phyloP scores from a whole-genome alignment of 2,888 invertebrate genomes.

The Calameuta filiformis region DNA sequence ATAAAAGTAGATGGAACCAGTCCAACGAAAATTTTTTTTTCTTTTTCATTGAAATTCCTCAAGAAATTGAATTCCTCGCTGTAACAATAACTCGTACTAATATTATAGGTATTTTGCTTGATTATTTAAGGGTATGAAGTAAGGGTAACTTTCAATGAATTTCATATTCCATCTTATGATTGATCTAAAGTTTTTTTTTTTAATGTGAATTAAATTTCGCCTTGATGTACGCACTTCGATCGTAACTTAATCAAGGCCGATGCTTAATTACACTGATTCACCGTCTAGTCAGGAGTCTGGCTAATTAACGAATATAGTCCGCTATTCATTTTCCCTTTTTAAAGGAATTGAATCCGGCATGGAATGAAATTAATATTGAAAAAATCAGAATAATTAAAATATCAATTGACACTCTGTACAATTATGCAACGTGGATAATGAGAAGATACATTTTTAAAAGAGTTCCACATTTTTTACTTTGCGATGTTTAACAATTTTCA shows the following conservation, averaged over 20 bases:
- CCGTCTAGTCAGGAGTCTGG: not conserved
- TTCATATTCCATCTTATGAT: not conserved
- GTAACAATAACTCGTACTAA: not conserved
- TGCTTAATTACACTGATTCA: not conserved
- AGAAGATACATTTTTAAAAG: no score
- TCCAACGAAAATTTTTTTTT: not conserved
- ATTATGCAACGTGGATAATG: not conserved
- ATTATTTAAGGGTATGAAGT: not conserved
- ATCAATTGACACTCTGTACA: not conserved
- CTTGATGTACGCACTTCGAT: no score
- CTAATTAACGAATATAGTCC: no score
- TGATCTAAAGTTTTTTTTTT: not conserved
- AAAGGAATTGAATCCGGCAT: not conserved
- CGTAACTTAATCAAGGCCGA: not conserved
- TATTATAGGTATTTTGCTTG: not conserved
- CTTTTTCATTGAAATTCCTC: not conserved
- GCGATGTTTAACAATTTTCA: not conserved
- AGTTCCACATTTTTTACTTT: no score
- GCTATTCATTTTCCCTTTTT: not conserved
- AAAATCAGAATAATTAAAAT: not conserved
- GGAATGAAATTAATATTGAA: not conserved
- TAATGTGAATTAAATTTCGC: not conserved
- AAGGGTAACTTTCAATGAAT: not conserved
- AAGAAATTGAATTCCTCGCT: not conserved
- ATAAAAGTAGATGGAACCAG: conserved; percentile 4